Evolutionary conservation across 1,140 invertebrate genomes (phyloP), one percentile per base, ranked within the genome.

Genomic region (Sitodiplosis mosellana): DNA sequence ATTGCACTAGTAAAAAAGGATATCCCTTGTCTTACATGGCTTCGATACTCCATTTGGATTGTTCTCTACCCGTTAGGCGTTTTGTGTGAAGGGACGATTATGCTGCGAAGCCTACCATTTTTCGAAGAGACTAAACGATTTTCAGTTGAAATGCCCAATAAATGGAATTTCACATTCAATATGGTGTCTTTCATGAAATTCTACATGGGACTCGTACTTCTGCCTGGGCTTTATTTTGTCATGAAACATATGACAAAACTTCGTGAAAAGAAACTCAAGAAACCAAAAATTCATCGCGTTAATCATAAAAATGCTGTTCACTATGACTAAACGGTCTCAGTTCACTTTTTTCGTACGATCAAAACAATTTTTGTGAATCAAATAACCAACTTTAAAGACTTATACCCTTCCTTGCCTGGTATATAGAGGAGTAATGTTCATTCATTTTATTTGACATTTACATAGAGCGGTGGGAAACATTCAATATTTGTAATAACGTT

Each of bases 31-130:
- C 59, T 95, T n/a, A 93, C 87, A 0, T 95, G 90, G 91, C 64
- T 94, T 1, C 72, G 91, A 21, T 95, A 95, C 58, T 86, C 85
- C 0, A 72, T 90, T 33, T 96, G 91, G 91, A 90, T 95, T 49
- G 78, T 84, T 0, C 68, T 95, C 0, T 95, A 94, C 65, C 91
- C 91, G 0, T 57, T 93, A 42, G 90, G 89, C 14, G 80, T 93
- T 56, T 52, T 91, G 2, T 84, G 82, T 58, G 91, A 96, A 73
- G 83, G 85, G 45, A 77, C 83, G 4, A 75, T 88, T 33, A 72
- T 87, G 33, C 65, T 87, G 11, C 70, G 80, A 52, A 80, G 86
- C 61, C 86, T 94, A 62, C 84, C 87, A 4, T 89, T 88, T 56
- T 87, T 92, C 64, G 84, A 90, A 53, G 83, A 91, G 59, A 88